Conservation (phyloP, 2,888 invertebrate species). For the Netelia fuscicornis region DNA sequence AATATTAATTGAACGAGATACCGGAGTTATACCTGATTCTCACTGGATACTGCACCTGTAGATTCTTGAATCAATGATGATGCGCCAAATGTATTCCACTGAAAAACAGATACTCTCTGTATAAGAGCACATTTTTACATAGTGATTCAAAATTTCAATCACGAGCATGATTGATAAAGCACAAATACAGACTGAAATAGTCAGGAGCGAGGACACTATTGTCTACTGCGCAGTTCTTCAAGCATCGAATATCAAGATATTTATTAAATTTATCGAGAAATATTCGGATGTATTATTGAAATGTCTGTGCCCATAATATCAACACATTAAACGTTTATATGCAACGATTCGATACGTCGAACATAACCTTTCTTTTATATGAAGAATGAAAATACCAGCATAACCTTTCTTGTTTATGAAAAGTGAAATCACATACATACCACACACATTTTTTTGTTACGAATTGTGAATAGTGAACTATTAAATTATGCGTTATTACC, state of each 20-base stretch:
- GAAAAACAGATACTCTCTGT: slow-evolving; percentile 35
- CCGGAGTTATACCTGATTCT: neutral
- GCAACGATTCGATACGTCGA: neutral
- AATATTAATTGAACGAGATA: neutral
- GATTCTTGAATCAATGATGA: slow-evolving; percentile 6
- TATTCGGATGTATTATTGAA: neutral
- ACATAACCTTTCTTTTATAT: slow-evolving; percentile 4
- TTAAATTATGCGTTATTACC: too few relatives aligned
- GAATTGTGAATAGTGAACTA: neutral
- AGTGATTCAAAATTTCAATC: neutral
- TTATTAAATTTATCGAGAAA: neutral
- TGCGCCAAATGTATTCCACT: slow-evolving; percentile 9
- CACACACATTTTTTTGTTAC: neutral
- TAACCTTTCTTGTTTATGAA: neutral
- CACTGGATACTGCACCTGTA: neutral
- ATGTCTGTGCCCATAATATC: neutral
- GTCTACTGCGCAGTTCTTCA: neutral
- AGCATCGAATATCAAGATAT: neutral
- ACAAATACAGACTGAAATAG: neutral
- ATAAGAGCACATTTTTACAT: neutral
- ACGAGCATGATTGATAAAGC: neutral
- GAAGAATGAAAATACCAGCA: too few relatives aligned
- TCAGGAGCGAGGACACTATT: too few relatives aligned
- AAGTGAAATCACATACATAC: neutral
- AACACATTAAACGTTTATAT: neutral